Evolutionary conservation across 53 echinoderm and acorn worm genomes (phyloP), one percentile per base, ranked within the genome.

Genomic region (Stichopus horrens): DNA sequence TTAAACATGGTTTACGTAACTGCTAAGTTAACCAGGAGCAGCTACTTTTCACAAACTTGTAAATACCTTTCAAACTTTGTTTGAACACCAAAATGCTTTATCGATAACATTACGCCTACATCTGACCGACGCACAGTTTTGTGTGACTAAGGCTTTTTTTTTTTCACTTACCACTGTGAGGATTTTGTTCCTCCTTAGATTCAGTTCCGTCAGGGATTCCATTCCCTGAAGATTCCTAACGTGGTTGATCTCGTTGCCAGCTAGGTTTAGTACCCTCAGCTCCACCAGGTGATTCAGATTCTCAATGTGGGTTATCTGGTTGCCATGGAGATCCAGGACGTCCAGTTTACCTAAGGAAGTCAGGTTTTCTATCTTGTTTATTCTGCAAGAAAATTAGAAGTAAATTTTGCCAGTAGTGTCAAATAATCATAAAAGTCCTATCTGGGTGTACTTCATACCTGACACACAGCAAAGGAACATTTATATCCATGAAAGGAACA

Each of bases 251-350:
- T 91, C 91, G 53, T 99, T 99, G 16, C 99, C 99, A 8, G 99
- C 99, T 21, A 99, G 91, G 56, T 99, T 99, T 83, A 99, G 78
- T 8, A 99, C 99, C 57, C 99, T 59, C 57, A 99, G 89, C 85
- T 99, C 99, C 84, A 90, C 92, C 51, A 99, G 88, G 76, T 99
- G 99, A 60, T 90, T 71, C 11, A 99, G 86, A 83, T 94, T 99
- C 88, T 99, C 99, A 11, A 99, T 90, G 57, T 89, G 79, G 9
- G 90, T 86, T 23, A 99, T 96, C 78, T 94, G 94, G 93, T 99
- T 99, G 88, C 99, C 99, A 93, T 99, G 99, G 91, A 99, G 99
- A 93, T 99, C 99, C 2, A 99, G 76, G 20, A 99, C 99, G 88
- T 99, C 99, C 23, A 99, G 92, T 67, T 99, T 99, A 56, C 76